phyloP scores from a whole-genome alignment of 2,888 invertebrate species.

The Strigamia maritima region DNA sequence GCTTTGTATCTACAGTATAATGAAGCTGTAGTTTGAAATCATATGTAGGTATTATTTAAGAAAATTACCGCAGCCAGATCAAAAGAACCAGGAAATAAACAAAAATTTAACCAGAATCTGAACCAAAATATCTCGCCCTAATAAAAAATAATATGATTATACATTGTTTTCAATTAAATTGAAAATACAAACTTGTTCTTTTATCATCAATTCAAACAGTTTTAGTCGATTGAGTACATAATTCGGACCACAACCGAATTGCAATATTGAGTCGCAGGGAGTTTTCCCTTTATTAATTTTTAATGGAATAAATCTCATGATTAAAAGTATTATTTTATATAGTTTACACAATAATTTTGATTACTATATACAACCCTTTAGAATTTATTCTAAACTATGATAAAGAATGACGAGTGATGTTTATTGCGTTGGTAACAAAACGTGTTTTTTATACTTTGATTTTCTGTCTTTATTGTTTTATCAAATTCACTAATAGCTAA shows the following conservation, averaged over 20 bases:
- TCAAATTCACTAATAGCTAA: neutral
- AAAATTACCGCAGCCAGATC: neutral
- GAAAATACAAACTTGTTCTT: neutral
- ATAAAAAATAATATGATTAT: neutral
- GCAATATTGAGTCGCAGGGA: neutral
- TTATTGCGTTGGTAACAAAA: neutral
- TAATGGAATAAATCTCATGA: too few relatives aligned
- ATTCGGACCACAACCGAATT: neutral
- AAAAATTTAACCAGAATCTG: neutral
- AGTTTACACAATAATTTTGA: neutral
- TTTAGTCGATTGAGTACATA: neutral
- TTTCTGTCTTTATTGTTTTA: neutral
- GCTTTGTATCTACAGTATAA: neutral
- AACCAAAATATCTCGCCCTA: neutral
- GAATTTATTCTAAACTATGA: too few relatives aligned
- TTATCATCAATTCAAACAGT: neutral
- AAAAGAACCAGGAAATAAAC: neutral
- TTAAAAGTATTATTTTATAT: neutral
- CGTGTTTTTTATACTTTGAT: neutral
- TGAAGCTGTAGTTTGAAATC: neutral
- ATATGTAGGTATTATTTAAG: neutral
- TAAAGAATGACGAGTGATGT: neutral
- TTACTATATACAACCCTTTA: neutral
- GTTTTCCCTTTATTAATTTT: neutral
- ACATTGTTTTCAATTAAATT: neutral